Base-by-base conservation (phyloP, 2,888 invertebrate genomes). In the Keiferia lycopersicella region DNA sequence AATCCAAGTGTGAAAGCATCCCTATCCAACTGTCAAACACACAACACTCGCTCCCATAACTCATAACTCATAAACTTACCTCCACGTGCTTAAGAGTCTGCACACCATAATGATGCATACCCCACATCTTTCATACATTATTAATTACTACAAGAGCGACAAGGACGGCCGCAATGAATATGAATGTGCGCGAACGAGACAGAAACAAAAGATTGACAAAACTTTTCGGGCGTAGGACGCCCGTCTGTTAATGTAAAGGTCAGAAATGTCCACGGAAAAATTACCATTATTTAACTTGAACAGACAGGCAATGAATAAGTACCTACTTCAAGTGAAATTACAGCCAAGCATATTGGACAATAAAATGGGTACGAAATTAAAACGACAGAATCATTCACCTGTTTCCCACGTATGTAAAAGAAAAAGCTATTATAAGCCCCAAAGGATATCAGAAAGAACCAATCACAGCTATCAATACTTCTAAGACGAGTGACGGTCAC, bases 61-160 rank as follows among this genome's bases (percentile, higher is more conserved):
- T 41, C n/a, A 57, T 53, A 53, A 12, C 2, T 41, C 48, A 50
- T 6, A 8, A 26, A 61, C 60, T 48, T 20, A 51, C 16, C 50
- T 61, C 61, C 51, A 51, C 14, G 61, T 39, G 20, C 61, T 30
- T n/a, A 75, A 75, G 75, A 74, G 73, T 69, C 75, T 75, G 76
- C 81, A 80, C 75, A 80, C 81, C 87, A 83, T 80, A 81, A 87
- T 87, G 86, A 86, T 82, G 78, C 80, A 86, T 83, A 73, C 81
- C 81, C 80, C 79, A 73, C 76, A 78, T 82, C 80, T 81, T 84
- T 86, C 85, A 86, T 87, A 83, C 84, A 86, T 87, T 86, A 87
- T 87, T 87, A 87, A 87, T 87, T 86, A 85, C 83, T 72, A 77
- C 74, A 71, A 65, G 78, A 64, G 76, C 61, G 78, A 84, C 69